Percentiles rank a stretch among this genome's conserved stretches.
Conservation (phyloP, 2,888 invertebrate species). For the Caenorhabditis doughertyi region DNA sequence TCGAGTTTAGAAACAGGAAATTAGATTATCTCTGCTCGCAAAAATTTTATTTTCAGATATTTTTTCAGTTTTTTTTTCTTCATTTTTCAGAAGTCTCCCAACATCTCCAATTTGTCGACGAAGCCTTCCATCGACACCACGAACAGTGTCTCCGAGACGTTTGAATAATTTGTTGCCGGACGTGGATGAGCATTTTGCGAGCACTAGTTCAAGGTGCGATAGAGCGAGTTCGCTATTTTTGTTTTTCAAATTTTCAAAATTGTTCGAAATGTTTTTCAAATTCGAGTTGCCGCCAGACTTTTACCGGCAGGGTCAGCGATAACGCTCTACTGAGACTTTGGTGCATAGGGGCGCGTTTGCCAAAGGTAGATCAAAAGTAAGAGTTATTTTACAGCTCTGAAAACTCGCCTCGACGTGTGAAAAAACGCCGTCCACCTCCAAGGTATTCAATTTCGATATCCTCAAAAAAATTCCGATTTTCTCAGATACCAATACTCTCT, state of each 20-base stretch:
- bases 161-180: conserved; percentile 57
- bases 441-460: conserved; percentile 21
- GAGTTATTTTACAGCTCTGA: conserved; percentile 62
- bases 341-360: neutral
- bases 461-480: no score
- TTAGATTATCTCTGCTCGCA: neutral
- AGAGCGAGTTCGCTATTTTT: neutral
- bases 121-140: conserved; percentile 68
- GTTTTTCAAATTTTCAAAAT: neutral
- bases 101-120: conserved; percentile 66
- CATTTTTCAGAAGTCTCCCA: conserved; percentile 64
- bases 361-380: conserved; percentile 5
- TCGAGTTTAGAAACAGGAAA: conserved; percentile 18
- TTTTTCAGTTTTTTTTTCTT: no score
- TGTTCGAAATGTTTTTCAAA: no score
- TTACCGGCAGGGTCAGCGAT: no score
- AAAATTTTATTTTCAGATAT: no score
- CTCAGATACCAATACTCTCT: conserved; percentile 64
- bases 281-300: no score
- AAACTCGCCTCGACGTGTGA: conserved; percentile 64
- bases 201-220: conserved; percentile 53
- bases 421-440: conserved; percentile 61
- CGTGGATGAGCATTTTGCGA: conserved; percentile 63
- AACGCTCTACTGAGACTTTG: no score
- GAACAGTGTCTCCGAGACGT: conserved; percentile 58